These are phyloP conservation scores for Mactromeris polynyma DNA, from an alignment of 2,888 invertebrate species.

Conservation along the genomic window DNA sequence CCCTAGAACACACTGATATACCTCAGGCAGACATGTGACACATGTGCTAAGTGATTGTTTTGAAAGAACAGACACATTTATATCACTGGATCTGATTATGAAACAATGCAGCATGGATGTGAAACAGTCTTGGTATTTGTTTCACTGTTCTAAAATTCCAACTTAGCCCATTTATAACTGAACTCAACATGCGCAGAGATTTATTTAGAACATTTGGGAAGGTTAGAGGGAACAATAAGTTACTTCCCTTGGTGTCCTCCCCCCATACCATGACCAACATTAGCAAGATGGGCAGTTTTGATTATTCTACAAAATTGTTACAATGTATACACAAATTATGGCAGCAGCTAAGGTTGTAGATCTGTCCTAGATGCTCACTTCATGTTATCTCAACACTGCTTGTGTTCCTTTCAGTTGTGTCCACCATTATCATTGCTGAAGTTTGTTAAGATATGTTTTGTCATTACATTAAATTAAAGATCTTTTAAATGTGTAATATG, in stretches of 20 bases:
- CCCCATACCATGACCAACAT: background rate
- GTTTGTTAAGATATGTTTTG: too few species aligned
- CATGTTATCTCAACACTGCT: background rate
- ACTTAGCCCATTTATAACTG: too few species aligned
- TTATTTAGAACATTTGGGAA: too few species aligned
- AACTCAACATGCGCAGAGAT: too few species aligned
- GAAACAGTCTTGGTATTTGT: background rate
- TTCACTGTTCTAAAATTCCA: too few species aligned
- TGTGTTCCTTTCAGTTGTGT: background rate
- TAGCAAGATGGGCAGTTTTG: background rate
- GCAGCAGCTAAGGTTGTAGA: constrained; percentile 10
- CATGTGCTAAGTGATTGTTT: background rate
- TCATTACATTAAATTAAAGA: too few species aligned
- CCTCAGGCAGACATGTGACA: background rate
- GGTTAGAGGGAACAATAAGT: too few species aligned
- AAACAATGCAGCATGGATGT: background rate
- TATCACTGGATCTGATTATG: background rate
- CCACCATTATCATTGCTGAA: background rate
- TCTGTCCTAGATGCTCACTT: background rate
- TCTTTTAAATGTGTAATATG: too few species aligned
- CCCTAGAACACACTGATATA: background rate
- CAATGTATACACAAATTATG: background rate
- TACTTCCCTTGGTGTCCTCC: too few species aligned
- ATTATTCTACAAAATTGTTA: background rate
- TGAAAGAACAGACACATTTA: background rate